These are phyloP conservation scores for Notolepis coatsorum DNA, from an alignment of 2,797 vertebrate genomes.

Conservation along the genomic window DNA sequence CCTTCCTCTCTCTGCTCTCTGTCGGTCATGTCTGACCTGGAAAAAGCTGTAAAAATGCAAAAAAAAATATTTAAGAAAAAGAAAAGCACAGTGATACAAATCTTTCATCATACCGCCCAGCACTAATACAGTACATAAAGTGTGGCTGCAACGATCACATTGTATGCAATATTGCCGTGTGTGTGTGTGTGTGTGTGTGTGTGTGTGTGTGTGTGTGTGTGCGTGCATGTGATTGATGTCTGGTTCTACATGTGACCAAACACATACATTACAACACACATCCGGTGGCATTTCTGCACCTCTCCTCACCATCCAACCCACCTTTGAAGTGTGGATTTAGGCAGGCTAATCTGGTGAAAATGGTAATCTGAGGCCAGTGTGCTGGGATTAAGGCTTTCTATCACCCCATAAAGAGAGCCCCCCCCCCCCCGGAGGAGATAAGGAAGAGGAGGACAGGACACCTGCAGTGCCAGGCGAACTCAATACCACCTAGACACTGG, in stretches of 20 bases:
- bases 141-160: no score
- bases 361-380: slow-evolving; percentile 48
- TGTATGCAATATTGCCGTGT: no score
- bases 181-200: slow-evolving; percentile 9
- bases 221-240: not conserved
- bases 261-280: not conserved
- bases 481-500: slow-evolving; percentile 49
- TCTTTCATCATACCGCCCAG: no score
- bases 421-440: slow-evolving; percentile 25
- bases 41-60: no score
- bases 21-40: no score
- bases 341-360: slow-evolving; percentile 50
- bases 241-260: not conserved
- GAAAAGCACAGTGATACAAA: no score
- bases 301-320: slow-evolving; percentile 7
- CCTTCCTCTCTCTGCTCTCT: no score
- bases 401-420: slow-evolving; percentile 29
- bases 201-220: slow-evolving; percentile 4
- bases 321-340: slow-evolving; percentile 53
- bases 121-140: no score
- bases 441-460: slow-evolving; percentile 28
- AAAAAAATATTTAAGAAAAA: no score
- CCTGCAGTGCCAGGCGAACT: slow-evolving; percentile 37
- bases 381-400: slow-evolving; percentile 48
- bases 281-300: slow-evolving; percentile 7